Evolutionary conservation across 2,888 invertebrate genomes (phyloP).

Genomic region (Terebella lapidaria): DNA sequence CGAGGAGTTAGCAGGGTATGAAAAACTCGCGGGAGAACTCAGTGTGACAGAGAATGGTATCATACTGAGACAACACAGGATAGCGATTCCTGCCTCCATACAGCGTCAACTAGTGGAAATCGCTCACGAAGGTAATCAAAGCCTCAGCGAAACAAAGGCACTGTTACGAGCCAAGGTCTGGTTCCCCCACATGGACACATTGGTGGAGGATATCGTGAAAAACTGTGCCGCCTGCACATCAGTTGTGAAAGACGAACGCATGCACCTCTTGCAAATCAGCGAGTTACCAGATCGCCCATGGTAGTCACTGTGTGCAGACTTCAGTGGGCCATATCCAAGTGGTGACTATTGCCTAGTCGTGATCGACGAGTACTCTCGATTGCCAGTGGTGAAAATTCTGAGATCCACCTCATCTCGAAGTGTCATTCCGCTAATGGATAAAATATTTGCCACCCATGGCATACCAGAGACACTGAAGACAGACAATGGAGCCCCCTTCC

Average conservation of each 20-base stretch:
- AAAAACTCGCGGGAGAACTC: not conserved
- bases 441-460: not conserved
- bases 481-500: not conserved
- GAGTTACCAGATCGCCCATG: not conserved
- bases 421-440: not conserved
- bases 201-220: constrained; percentile 18
- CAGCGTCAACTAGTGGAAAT: constrained; percentile 20
- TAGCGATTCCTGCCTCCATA: not conserved
- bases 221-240: constrained; percentile 14
- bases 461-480: not conserved
- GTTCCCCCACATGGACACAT: constrained; percentile 26
- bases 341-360: not conserved
- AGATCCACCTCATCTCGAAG: not conserved
- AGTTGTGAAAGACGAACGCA: not conserved
- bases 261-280: not conserved
- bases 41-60: not conserved
- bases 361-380: too few relatives aligned
- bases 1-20: not conserved
- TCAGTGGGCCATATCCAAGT: not conserved
- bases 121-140: constrained; percentile 30
- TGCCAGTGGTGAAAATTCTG: not conserved
- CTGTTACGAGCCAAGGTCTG: not conserved
- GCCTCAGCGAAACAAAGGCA: constrained; percentile 27
- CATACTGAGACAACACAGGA: not conserved
- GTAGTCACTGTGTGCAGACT: not conserved